Conservation (phyloP, 2,797 vertebrate genomes). For the Eutrigla gurnardus region DNA sequence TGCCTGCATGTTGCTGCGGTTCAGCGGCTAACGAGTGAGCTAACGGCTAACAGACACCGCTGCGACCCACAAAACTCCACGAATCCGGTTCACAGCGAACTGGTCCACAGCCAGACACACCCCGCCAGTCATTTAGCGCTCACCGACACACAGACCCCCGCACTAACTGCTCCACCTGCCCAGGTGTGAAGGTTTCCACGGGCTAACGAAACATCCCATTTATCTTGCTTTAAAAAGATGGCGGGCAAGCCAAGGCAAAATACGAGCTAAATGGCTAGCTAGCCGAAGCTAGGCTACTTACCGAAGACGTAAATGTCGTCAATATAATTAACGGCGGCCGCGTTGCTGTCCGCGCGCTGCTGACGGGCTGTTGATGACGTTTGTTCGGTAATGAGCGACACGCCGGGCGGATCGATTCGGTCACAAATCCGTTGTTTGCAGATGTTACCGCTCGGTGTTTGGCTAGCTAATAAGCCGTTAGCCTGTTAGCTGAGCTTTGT, state of each 20-base stretch:
- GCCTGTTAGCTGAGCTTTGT: conserved; percentile 90
- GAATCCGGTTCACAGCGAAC: neutral
- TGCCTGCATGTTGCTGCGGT: conserved; percentile 35
- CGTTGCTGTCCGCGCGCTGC: neutral
- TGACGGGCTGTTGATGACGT: neutral
- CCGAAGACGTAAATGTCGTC: conserved; percentile 29
- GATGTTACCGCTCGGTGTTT: conserved; percentile 57
- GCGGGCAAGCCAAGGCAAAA: conserved; percentile 75
- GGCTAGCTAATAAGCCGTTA: conserved; percentile 64
- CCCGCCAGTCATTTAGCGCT: fast-evolving
- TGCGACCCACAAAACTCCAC: conserved; percentile 2
- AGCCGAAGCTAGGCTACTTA: conserved; percentile 51
- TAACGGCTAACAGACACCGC: conserved; percentile 44
- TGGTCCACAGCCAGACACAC: fast-evolving
- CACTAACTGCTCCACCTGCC: neutral
- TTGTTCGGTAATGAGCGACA: neutral
- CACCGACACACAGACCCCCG: neutral
- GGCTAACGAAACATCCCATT: conserved; percentile 54
- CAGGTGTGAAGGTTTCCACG: conserved; percentile 2
- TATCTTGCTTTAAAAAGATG: conserved; percentile 80
- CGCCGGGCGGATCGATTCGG: neutral
- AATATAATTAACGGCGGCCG: neutral
- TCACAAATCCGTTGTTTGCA: conserved; percentile 16
- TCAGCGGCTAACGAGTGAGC: conserved; percentile 54
- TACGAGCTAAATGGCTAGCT: conserved; percentile 52